A percentile compares a stretch with the other conserved stretches of the same genome.
phyloP scores from a whole-genome alignment of 2,113 vertebrate species.

The Dryoscopus gambensis region DNA sequence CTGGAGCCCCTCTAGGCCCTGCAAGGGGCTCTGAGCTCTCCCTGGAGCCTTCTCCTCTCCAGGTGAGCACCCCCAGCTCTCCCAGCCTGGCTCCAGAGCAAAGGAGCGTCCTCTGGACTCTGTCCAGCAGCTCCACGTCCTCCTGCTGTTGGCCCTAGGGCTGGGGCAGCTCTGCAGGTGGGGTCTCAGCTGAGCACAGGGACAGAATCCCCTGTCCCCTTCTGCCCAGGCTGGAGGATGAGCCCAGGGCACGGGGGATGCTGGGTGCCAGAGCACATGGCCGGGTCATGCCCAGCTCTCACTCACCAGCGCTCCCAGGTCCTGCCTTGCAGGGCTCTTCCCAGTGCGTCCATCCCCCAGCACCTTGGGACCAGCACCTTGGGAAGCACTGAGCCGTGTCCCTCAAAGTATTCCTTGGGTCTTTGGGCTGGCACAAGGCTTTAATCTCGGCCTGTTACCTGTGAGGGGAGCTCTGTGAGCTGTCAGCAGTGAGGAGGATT shows the following conservation, averaged over 20 bases:
- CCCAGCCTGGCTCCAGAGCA: background rate
- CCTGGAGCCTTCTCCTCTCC: background rate
- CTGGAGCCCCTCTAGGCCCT: background rate
- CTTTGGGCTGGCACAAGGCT: background rate
- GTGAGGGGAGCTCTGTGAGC: background rate
- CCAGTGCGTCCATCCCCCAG: background rate
- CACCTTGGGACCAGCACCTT: background rate
- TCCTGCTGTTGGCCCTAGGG: background rate
- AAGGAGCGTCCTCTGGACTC: background rate
- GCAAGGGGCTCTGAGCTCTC: background rate
- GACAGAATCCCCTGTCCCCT: background rate
- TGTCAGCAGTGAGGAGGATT: background rate
- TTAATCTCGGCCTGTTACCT: fast-evolving
- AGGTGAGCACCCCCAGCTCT: background rate
- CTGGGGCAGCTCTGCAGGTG: background rate
- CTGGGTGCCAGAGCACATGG: background rate
- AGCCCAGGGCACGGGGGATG: background rate
- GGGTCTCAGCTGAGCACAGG: background rate
- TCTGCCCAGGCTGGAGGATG: too few relatives aligned
- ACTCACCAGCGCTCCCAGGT: background rate
- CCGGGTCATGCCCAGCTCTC: background rate
- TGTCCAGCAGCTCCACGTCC: background rate
- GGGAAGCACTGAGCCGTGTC: too few relatives aligned
- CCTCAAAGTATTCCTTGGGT: background rate
- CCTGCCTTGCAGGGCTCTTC: background rate